phyloP scores from a whole-genome alignment of 1,140 invertebrate genomes.

The Drosophila virilis region DNA sequence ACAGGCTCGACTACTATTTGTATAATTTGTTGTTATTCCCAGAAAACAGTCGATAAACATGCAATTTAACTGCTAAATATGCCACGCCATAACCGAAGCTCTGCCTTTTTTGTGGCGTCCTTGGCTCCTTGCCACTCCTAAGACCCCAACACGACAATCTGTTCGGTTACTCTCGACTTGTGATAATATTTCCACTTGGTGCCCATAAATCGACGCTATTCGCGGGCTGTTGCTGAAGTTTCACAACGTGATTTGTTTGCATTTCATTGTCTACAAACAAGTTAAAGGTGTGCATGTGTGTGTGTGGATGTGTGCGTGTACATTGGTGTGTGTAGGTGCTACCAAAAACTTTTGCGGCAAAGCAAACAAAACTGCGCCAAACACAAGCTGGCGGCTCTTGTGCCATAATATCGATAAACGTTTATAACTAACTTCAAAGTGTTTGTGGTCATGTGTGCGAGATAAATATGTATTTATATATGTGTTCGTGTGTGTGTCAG shows the following conservation, averaged over 20 bases:
- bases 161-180: slow-evolving; percentile 33
- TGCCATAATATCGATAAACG: slow-evolving; percentile 78
- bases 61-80: slow-evolving; percentile 41
- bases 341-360: slow-evolving; percentile 34
- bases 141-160: neutral
- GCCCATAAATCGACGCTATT: slow-evolving; percentile 73
- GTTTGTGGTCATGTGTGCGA: slow-evolving; percentile 44
- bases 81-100: slow-evolving; percentile 9
- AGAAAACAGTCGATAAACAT: slow-evolving; percentile 61
- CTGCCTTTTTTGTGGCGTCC: neutral
- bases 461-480: neutral
- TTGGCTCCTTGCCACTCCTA: slow-evolving; percentile 13
- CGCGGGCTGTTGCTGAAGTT: slow-evolving; percentile 66
- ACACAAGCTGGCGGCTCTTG: slow-evolving; percentile 30
- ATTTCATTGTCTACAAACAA: slow-evolving; percentile 72
- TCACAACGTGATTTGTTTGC: slow-evolving; percentile 74
- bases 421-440: slow-evolving; percentile 77
- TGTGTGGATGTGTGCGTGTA: neutral
- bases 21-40: neutral
- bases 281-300: neutral
- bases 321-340: neutral
- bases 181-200: slow-evolving; percentile 75
- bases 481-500: neutral
- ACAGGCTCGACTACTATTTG: too few relatives aligned
- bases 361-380: slow-evolving; percentile 27